Conservation (phyloP, 2,797 vertebrate genomes). For the Sarcoramphus papa region DNA sequence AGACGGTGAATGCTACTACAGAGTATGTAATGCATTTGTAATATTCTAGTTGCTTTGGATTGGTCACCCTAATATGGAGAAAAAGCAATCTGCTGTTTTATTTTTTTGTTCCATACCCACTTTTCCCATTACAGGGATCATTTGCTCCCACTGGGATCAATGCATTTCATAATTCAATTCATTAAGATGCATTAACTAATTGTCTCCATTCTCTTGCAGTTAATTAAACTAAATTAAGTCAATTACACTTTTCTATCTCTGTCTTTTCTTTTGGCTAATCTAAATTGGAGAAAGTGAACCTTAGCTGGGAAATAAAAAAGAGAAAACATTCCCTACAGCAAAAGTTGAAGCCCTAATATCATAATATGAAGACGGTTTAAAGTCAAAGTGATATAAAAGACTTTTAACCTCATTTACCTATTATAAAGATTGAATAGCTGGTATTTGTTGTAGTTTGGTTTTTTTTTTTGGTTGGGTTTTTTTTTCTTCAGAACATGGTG, state of each 20-base stretch:
- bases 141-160: conserved; percentile 42
- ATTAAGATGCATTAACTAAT: conserved; percentile 61
- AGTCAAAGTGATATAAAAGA: not conserved
- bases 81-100: not conserved
- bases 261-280: conserved; percentile 28
- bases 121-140: conserved; percentile 37
- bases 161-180: conserved; percentile 51
- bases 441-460: not conserved
- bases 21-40: not conserved
- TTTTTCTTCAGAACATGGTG: not conserved
- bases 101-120: not conserved
- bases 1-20: not conserved
- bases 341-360: not conserved
- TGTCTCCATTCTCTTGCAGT: conserved; percentile 54
- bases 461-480: rapidly evolving
- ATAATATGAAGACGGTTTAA: not conserved
- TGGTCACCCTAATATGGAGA: not conserved
- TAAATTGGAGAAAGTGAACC: conserved; percentile 19
- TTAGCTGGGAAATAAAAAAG: not conserved
- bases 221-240: conserved; percentile 69
- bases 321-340: not conserved
- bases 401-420: not conserved
- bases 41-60: not conserved
- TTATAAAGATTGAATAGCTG: not conserved
- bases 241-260: conserved; percentile 50